Evolutionary conservation across 1,140 invertebrate genomes (phyloP), one percentile per base, ranked within the genome.

Genomic region (Lucilia sericata): DNA sequence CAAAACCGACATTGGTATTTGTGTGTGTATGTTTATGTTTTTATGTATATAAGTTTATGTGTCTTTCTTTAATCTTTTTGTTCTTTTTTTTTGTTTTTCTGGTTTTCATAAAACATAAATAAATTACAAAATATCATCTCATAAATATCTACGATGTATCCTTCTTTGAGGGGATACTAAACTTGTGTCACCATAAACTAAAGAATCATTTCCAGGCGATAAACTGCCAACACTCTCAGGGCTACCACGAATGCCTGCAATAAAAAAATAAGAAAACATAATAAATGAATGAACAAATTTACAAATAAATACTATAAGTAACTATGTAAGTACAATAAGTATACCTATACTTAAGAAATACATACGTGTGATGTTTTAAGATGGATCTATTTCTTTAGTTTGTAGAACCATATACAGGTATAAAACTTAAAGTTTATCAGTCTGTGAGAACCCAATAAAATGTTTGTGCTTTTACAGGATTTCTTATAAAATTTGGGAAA

Each of bases 101-200:
- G 42, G 49, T 80, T 17, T 49, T 80, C 19, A 80, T 80, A 80
- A 80, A 80, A 80, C 47, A 80, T 47, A 84, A 82, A 85, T 82
- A 85, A 82, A 75, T 83, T 83, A 82, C 36, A 74, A 47, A 19
- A 74, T 51, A 82, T 36, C 17, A 30, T 65, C 80, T 74, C 80
- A 86, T 84, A 86, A 84, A 85, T 85, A 85, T 60, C 84, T 76
- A 74, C 84, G 84, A 84, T 86, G 83, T 65, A 86, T 74, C 30
- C 86, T 84, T 74, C 83, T 84, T 36, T 86, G 84, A 25, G 86
- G 86, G 55, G 86, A 85, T 83, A 84, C 83, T 55, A 85, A 74
- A 36, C 82, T 85, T 82, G 86, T 84, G 78, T 86, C 86, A 74
- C 86, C 86, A 84, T 86, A 86, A 85, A 86, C 84, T 85, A 82